Evolutionary conservation across 2,797 vertebrate species (phyloP).

Genomic region (Otolemur crassicaudatus): DNA sequence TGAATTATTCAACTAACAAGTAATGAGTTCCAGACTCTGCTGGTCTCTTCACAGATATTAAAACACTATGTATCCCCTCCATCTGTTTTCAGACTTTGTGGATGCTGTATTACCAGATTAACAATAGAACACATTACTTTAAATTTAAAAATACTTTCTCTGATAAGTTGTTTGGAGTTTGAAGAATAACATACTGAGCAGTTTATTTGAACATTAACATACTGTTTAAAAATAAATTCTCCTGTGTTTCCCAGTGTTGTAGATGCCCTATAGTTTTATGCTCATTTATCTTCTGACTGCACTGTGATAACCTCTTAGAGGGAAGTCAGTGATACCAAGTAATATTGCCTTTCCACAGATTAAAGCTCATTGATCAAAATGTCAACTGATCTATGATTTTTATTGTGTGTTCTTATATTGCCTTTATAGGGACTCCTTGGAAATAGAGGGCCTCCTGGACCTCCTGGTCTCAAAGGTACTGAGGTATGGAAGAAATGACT

Average conservation of each 20-base stretch:
- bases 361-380: not conserved
- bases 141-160: slow-evolving; percentile 48
- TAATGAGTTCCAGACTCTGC: not conserved
- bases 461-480: slow-evolving; percentile 93
- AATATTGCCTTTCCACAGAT: not conserved
- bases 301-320: slow-evolving; percentile 3
- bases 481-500: slow-evolving; percentile 90
- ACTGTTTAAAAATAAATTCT: not conserved
- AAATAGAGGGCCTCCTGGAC: slow-evolving; percentile 92
- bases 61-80: not conserved
- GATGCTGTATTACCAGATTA: not conserved
- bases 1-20: not conserved
- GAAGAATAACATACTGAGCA: not conserved
- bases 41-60: not conserved
- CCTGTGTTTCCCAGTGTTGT: not conserved
- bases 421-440: slow-evolving; percentile 92
- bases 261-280: not conserved
- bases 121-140: slow-evolving; percentile 5
- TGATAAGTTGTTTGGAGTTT: not conserved
- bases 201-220: slow-evolving; percentile 24
- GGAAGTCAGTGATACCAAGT: not conserved
- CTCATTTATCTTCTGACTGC: not conserved
- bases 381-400: not conserved
- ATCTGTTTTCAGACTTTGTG: slow-evolving; percentile 32
- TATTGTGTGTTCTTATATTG: slow-evolving; percentile 55